Evolutionary conservation across 1,140 invertebrate genomes (phyloP), one percentile per base, ranked within the genome.

Genomic region (Drosophila nigrodunni): DNA sequence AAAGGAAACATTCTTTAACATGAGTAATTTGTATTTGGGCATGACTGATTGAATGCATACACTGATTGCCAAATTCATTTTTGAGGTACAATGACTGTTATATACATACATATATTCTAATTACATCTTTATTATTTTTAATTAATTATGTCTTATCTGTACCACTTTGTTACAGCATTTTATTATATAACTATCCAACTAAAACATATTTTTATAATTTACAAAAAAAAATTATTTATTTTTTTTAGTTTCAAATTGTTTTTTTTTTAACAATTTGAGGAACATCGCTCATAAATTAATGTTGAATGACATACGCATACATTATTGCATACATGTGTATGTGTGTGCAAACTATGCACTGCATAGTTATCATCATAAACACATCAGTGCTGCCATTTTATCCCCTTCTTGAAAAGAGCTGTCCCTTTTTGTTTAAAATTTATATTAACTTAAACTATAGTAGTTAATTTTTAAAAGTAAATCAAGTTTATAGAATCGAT

Each of bases 121-220:
- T 77, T 72, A 54, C n/a, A 71, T 6, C 25, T 30, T 30, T 66
- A 71, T 54, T 60, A 70, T 71, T 61, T 66, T 41, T 49, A 72
- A 55, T 49, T 43, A 62, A 37, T 41, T 67, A 43, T 70, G 35
- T 72, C n/a, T 57, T 72, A 65, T 49, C 35, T 72, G 52, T 66
- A 15, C 41, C n/a, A 62, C 55, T 62, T 39, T 7, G 15, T 62
- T 70, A 41, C 61, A 65, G 44, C 47, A 47, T 43, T 10, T 57
- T 54, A 52, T 18, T 50, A 41, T 55, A 46, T 62, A 18, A n/a
- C 41, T 44, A 54, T 30, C 4, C 6, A 30, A 30, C 3, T 6
- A 30, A 30, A 30, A 30, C 13, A 21, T 64, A 57, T 49, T 41
- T 54, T 54, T 61, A 55, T 37, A 39, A 39, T 11, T n/a, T 44